Evolutionary conservation across 2,888 invertebrate species (phyloP).

Genomic region (Athalia cordata): DNA sequence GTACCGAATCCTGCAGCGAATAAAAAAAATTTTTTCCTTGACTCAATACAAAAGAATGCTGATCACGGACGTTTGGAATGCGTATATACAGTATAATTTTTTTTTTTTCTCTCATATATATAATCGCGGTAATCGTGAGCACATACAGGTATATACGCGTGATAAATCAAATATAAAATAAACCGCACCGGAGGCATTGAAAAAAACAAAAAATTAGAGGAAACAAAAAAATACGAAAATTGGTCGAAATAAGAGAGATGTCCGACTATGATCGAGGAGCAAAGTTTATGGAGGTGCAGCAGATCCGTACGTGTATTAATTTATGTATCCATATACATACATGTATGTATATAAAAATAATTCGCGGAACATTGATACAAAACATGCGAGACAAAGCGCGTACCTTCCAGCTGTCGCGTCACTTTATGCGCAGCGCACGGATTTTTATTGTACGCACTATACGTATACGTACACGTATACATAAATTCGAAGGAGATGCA

Average conservation of each 20-base stretch:
- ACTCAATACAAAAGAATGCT: conserved; percentile 34
- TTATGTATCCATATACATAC: background rate
- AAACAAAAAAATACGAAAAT: background rate
- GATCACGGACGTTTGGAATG: conserved; percentile 1
- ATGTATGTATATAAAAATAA: conserved; percentile 1
- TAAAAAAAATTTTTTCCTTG: background rate
- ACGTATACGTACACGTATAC: conserved; percentile 16
- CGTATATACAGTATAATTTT: background rate
- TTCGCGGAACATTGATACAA: conserved; percentile 41
- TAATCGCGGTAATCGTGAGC: background rate
- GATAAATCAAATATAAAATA: too few relatives aligned
- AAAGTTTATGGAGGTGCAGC: background rate
- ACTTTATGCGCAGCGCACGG: conserved; percentile 56
- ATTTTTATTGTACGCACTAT: conserved; percentile 42
- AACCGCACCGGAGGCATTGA: background rate
- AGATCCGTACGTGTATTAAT: too few relatives aligned
- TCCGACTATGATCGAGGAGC: conserved; percentile 30
- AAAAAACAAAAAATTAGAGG: background rate
- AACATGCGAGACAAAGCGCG: conserved; percentile 47
- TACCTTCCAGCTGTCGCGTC: conserved; percentile 66
- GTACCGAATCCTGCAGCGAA: conserved; percentile 8
- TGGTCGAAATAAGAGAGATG: background rate
- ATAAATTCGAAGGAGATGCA: too few relatives aligned
- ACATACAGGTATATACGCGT: background rate
- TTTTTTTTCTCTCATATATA: background rate